A percentile compares a stretch with the other conserved stretches of the same genome.
phyloP scores from a whole-genome alignment of 2,797 vertebrate genomes.

The Philypnodon macrostomus region DNA sequence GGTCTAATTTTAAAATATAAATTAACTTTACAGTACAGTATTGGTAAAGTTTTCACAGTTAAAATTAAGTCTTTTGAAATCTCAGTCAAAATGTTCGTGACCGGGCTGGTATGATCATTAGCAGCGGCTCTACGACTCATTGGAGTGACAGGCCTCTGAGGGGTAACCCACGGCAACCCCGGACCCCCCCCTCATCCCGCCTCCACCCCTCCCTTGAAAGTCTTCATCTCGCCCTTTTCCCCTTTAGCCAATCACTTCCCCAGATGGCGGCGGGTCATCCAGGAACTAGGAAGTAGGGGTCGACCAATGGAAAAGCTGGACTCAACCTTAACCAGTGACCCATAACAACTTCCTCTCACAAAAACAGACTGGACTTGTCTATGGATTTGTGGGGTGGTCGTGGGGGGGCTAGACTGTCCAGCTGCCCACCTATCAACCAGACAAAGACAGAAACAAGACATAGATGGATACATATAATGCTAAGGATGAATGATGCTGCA shows the following conservation, averaged over 20 bases:
- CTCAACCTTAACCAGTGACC: conserved; percentile 67
- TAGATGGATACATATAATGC: conserved; percentile 9
- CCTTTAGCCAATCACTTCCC: conserved; percentile 83
- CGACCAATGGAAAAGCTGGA: conserved; percentile 71
- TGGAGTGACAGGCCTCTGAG: conserved; percentile 82
- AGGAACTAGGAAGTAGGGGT: conserved; percentile 84
- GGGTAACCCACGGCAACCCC: conserved; percentile 75
- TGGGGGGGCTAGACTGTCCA: conserved; percentile 41
- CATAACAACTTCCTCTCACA: conserved; percentile 68
- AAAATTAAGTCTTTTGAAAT: conserved; percentile 25
- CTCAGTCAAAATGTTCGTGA: conserved; percentile 55
- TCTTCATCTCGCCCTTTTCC: conserved; percentile 32
- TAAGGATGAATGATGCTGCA: conserved; percentile 11
- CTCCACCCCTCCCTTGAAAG: conserved; percentile 3
- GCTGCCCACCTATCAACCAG: conserved; percentile 21
- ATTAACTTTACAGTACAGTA: too few species aligned
- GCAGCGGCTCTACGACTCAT: conserved; percentile 88
- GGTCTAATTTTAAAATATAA: too few species aligned
- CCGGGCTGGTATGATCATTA: conserved; percentile 89
- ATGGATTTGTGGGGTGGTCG: conserved; percentile 7
- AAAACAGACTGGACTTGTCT: conserved; percentile 59
- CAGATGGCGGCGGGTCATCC: conserved; percentile 87
- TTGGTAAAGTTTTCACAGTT: too few species aligned
- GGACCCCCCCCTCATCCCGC: conserved; percentile 1
- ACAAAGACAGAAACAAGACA: conserved; percentile 44